Base-by-base conservation (phyloP, 1,140 invertebrate species). In the Aphidius ervi region DNA sequence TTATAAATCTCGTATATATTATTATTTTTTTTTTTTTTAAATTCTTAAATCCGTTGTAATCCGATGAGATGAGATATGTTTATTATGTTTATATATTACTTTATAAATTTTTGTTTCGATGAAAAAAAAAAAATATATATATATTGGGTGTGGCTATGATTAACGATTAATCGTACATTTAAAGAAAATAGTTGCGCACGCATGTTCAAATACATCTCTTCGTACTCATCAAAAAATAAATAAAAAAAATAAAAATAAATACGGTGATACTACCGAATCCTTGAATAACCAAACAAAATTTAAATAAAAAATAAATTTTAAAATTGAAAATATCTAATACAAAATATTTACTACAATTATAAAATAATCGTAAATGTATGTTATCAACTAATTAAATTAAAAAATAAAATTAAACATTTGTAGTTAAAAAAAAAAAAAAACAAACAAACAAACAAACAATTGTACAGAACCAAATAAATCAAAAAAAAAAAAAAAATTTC, bases 401-500 rank as follows among this genome's bases (percentile, higher is more conserved):
- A 76, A 39, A n/a, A 1, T 8, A 43, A 43, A 43, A 2, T 31
- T 31, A 31, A 31, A 31, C 1, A 31, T 31, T 31, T 31, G 23
- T 31, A 31, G 23, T 31, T 31, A 43, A 43, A 43, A 10, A 43
- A n/a, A n/a, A n/a, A n/a, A n/a, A n/a, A n/a, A n/a, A n/a, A n/a
- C n/a, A n/a, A n/a, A n/a, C n/a, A n/a, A 43, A 43, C 6, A 43
- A 43, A 43, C 6, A 9, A 43, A 54, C 40, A 37, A 71, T 67
- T 74, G 72, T 74, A 73, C 72, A 74, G 70, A 71, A 68, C 66
- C 67, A 71, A 74, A 74, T 74, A 72, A 74, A 72, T 72, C 62
- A 70, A 70, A 73, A 72, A 70, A 71, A 73, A 71, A 72, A 63
- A 72, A 72, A 72, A 68, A 67, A 63, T 73, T 69, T 71, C 67